phyloP scores from a whole-genome alignment of 1,140 invertebrate genomes.

The Leptoteleia sp. region DNA sequence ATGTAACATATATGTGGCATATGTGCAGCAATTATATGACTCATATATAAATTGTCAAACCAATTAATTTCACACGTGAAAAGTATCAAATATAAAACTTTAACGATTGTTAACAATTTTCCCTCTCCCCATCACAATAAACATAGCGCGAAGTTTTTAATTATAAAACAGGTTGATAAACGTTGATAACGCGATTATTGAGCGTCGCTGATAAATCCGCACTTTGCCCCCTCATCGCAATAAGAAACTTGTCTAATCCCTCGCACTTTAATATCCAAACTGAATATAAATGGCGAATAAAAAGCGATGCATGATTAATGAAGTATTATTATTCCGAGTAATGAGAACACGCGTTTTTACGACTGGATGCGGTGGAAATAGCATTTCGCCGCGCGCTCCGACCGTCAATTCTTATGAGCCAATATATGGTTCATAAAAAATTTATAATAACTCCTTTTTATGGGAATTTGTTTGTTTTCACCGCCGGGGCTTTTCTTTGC shows the following conservation, averaged over 20 bases:
- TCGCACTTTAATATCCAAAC: slow-evolving; percentile 41
- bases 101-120: too few species aligned
- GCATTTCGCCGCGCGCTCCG: slow-evolving; percentile 38
- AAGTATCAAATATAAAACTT: too few species aligned
- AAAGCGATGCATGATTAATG: slow-evolving; percentile 44
- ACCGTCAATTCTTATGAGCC: slow-evolving; percentile 56
- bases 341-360: slow-evolving; percentile 56
- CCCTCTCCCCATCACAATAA: too few species aligned
- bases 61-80: too few species aligned
- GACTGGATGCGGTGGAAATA: slow-evolving; percentile 49
- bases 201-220: slow-evolving; percentile 4
- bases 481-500: slow-evolving; percentile 48
- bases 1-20: too few species aligned
- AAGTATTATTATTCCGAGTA: slow-evolving; percentile 51
- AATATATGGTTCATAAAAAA: slow-evolving; percentile 61
- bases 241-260: slow-evolving; percentile 37
- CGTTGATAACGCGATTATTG: too few species aligned
- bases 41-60: too few species aligned
- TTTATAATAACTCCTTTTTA: slow-evolving; percentile 62
- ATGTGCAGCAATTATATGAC: too few species aligned
- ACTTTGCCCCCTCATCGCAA: too few species aligned
- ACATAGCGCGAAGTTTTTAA: too few species aligned
- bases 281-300: slow-evolving; percentile 37
- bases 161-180: too few species aligned
- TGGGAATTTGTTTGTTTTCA: slow-evolving; percentile 59